phyloP scores from a whole-genome alignment of 2,888 invertebrate species.

The Xestobium rufovillosum region DNA sequence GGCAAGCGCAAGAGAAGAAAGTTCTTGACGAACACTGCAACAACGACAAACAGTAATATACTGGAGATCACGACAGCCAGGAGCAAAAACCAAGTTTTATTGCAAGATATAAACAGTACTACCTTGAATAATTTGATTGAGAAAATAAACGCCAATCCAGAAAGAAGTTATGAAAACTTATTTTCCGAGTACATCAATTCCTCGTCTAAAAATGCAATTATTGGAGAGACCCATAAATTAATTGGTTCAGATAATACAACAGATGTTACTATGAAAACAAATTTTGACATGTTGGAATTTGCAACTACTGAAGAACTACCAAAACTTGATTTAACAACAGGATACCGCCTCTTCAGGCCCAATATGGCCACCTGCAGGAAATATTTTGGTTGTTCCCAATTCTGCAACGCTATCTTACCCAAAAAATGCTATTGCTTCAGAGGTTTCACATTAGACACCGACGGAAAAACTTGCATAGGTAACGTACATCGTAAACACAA shows the following conservation, averaged over 20 bases:
- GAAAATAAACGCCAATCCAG: constrained; percentile 21
- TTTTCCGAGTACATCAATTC: constrained; percentile 10
- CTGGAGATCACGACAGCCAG: too few species aligned
- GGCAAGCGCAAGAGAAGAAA: too few species aligned
- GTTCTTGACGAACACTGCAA: too few species aligned
- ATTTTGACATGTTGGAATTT: too few species aligned
- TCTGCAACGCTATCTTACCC: too few species aligned
- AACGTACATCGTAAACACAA: constrained; percentile 8
- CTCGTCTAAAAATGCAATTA: background rate
- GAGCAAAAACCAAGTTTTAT: too few species aligned
- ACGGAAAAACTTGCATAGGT: constrained; percentile 42
- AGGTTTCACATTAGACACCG: constrained; percentile 40
- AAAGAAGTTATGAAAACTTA: constrained; percentile 18
- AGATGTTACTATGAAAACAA: constrained; percentile 3
- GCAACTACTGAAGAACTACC: too few species aligned
- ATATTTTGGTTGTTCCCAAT: constrained; percentile 45
- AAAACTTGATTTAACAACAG: too few species aligned
- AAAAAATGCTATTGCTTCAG: constrained; percentile 45
- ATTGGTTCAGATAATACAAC: constrained; percentile 10
- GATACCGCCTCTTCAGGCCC: too few species aligned
- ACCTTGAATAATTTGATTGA: constrained; percentile 17
- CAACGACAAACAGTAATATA: too few species aligned
- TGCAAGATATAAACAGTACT: constrained; percentile 13
- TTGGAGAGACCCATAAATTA: constrained; percentile 8
- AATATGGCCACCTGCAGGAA: too few species aligned